Evolutionary conservation across 2,797 vertebrate genomes (phyloP).

Genomic region (Gymnodraco acuticeps): DNA sequence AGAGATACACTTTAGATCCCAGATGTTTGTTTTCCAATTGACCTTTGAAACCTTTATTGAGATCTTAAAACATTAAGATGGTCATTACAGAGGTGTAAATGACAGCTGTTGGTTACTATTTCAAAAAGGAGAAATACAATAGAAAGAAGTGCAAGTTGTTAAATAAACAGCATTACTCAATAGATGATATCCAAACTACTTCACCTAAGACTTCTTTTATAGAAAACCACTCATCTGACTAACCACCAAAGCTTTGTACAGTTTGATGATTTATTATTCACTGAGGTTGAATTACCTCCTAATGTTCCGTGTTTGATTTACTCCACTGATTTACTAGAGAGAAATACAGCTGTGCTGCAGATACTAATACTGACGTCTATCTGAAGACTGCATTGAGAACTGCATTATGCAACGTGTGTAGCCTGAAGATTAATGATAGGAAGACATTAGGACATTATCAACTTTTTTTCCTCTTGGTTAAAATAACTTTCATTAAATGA

Average conservation of each 20-base stretch:
- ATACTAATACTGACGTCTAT: background rate
- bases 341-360: conserved; percentile 21
- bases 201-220: conserved; percentile 27
- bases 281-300: conserved; percentile 31
- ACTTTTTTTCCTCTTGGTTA: conserved; percentile 3
- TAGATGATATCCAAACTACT: conserved; percentile 46
- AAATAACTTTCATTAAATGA: background rate
- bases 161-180: conserved; percentile 29
- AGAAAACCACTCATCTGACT: conserved; percentile 51
- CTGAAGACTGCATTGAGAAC: conserved; percentile 12
- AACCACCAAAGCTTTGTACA: conserved; percentile 21
- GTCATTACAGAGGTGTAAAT: conserved; percentile 5
- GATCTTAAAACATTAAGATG: background rate
- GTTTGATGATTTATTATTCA: conserved; percentile 54
- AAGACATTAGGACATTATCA: conserved; percentile 9
- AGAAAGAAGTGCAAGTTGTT: conserved; percentile 1
- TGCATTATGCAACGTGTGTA: background rate
- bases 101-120: conserved; percentile 15
- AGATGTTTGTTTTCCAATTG: too few relatives aligned
- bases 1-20: background rate
- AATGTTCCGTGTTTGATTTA: conserved; percentile 43
- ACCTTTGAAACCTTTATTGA: too few relatives aligned
- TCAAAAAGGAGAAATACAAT: background rate
- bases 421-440: conserved; percentile 10
- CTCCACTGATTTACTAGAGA: conserved; percentile 14